phyloP scores from a whole-genome alignment of 1,140 invertebrate genomes.

The Drosophila sechellia region DNA sequence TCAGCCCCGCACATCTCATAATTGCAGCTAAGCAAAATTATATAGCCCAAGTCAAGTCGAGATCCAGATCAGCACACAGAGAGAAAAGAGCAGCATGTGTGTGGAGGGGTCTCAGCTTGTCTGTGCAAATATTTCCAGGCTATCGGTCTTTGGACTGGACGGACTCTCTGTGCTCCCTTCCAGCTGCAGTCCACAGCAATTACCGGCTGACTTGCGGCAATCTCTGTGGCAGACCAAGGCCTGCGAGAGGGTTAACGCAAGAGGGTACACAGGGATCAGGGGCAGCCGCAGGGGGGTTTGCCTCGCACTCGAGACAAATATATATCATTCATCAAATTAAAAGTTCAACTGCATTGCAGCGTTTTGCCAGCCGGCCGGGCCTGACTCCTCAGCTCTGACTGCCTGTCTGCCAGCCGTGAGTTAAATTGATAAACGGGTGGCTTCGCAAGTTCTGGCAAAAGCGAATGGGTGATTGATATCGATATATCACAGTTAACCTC shows the following conservation, averaged over 20 bases:
- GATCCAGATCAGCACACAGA: slow-evolving; percentile 32
- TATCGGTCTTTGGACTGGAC: slow-evolving; percentile 38
- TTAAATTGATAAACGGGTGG: slow-evolving; percentile 56
- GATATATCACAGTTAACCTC: too few relatives aligned
- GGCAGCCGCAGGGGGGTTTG: slow-evolving; percentile 14
- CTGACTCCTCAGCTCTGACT: slow-evolving; percentile 14
- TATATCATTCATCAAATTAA: slow-evolving; percentile 83
- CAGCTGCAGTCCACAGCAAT: slow-evolving; percentile 71
- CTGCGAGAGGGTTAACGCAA: background rate
- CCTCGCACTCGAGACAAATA: slow-evolving; percentile 77
- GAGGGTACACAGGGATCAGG: background rate
- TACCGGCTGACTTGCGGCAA: slow-evolving; percentile 59
- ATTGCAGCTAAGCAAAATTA: slow-evolving; percentile 82
- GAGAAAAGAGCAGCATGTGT: slow-evolving; percentile 8
- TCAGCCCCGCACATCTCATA: slow-evolving; percentile 75
- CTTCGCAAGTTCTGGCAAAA: slow-evolving; percentile 3
- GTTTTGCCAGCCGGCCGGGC: slow-evolving; percentile 58
- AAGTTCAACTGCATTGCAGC: slow-evolving; percentile 74
- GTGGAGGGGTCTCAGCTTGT: slow-evolving; percentile 25
- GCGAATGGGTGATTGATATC: background rate
- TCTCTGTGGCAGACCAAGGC: slow-evolving; percentile 37
- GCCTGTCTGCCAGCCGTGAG: slow-evolving; percentile 56
- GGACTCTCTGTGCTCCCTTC: slow-evolving; percentile 24
- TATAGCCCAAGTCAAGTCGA: slow-evolving; percentile 48
- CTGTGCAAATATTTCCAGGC: slow-evolving; percentile 69